Percentiles rank a stretch among this genome's conserved stretches.
These are phyloP conservation scores for Chouioia cunea DNA, from an alignment of 2,888 invertebrate species.

Conservation along the genomic window DNA sequence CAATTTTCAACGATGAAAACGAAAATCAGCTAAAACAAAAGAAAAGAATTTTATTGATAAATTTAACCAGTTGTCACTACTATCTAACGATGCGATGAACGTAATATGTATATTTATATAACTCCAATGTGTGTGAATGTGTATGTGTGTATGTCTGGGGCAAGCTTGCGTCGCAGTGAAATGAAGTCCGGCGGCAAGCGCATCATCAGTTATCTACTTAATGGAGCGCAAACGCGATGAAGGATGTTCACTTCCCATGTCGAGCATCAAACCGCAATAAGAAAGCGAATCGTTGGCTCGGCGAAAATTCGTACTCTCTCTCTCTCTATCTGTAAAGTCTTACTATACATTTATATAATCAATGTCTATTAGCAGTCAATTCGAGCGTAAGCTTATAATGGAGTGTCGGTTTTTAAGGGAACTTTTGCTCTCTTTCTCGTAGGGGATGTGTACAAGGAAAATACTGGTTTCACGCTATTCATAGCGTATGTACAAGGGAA, in stretches of 20 bases:
- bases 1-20: no score
- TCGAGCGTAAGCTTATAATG: conserved; percentile 20
- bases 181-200: conserved; percentile 4
- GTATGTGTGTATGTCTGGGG: neutral
- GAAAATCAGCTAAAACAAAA: no score
- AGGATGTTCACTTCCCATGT: conserved; percentile 66
- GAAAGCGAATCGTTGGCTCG: conserved; percentile 48
- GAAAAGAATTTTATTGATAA: no score
- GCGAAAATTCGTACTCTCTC: conserved; percentile 29
- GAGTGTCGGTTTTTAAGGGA: conserved; percentile 2
- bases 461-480: conserved; percentile 7
- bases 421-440: conserved; percentile 6
- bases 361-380: conserved; percentile 6
- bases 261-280: conserved; percentile 55
- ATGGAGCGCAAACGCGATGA: conserved; percentile 57
- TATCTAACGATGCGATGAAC: no score
- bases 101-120: no score
- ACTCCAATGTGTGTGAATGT: no score
- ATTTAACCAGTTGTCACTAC: no score
- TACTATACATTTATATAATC: no score
- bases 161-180: conserved; percentile 31
- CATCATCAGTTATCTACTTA: conserved; percentile 55
- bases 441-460: conserved; percentile 6
- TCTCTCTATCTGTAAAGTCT: no score
- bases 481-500: neutral